phyloP scores from a whole-genome alignment of 1,140 invertebrate genomes.

The Drosophila pseudoananassae region DNA sequence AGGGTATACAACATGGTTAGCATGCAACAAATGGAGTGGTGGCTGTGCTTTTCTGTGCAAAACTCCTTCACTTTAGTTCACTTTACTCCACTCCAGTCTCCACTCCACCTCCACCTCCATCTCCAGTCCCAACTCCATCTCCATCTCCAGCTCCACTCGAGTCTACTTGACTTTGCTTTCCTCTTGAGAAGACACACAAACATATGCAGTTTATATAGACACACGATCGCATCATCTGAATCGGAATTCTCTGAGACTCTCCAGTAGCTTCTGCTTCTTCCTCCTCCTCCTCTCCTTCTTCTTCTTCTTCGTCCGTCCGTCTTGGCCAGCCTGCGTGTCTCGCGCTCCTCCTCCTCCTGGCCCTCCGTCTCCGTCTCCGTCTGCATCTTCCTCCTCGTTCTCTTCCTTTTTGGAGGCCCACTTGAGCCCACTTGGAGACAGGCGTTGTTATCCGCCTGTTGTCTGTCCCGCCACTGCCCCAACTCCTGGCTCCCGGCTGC shows the following conservation, averaged over 20 bases:
- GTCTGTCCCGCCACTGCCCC: conserved; percentile 18
- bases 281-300: conserved; percentile 29
- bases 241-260: conserved; percentile 61
- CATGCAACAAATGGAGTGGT: not conserved
- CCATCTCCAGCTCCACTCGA: conserved; percentile 21
- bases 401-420: conserved; percentile 26
- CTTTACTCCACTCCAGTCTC: conserved; percentile 14
- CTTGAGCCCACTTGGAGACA: conserved; percentile 79
- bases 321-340: conserved; percentile 76
- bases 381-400: not conserved
- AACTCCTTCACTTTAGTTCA: conserved; percentile 34
- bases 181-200: conserved; percentile 34
- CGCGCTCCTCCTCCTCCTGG: conserved; percentile 39
- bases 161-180: conserved; percentile 29
- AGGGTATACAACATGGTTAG: no score
- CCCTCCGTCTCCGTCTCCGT: not conserved
- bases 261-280: conserved; percentile 60
- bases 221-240: conserved; percentile 66
- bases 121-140: not conserved
- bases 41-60: conserved; percentile 38
- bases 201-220: conserved; percentile 18
- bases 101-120: not conserved
- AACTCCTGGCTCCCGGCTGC: not conserved
- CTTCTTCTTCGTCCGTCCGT: conserved; percentile 31
- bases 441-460: conserved; percentile 52